A percentile compares a stretch with the other conserved stretches of the same genome.
Conservation (phyloP, 2,888 invertebrate genomes). For the Calameuta idolon region DNA sequence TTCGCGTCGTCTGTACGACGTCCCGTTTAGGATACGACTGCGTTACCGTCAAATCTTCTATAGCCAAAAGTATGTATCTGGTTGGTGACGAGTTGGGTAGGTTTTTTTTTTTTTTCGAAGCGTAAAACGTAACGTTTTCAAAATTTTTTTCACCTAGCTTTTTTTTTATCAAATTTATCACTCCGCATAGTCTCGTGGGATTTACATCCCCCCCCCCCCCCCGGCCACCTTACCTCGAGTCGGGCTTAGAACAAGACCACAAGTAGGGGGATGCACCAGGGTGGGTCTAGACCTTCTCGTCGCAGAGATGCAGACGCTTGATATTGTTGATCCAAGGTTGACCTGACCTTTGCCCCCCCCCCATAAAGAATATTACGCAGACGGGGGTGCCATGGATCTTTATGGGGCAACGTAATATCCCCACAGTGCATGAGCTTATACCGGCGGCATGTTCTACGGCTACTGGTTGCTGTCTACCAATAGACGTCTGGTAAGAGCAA, state of each 20-base stretch:
- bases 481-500: neutral
- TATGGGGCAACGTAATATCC: neutral
- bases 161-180: neutral
- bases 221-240: too few relatives aligned
- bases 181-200: neutral
- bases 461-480: neutral
- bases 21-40: neutral
- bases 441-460: neutral
- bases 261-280: too few relatives aligned
- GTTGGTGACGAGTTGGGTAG: neutral
- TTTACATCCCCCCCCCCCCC: neutral
- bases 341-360: constrained; percentile 39
- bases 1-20: neutral
- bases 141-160: neutral
- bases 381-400: neutral
- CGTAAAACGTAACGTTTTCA: neutral
- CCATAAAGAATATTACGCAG: constrained; percentile 43
- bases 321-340: constrained; percentile 42
- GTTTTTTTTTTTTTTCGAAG: neutral
- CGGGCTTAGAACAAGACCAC: neutral
- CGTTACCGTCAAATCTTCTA: neutral
- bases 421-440: neutral
- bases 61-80: neutral
- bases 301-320: constrained; percentile 24
- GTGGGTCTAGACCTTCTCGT: constrained; percentile 3